Evolutionary conservation across 2,888 invertebrate genomes (phyloP), one percentile per base, ranked within the genome.

Genomic region (Limnephilus auricula): DNA sequence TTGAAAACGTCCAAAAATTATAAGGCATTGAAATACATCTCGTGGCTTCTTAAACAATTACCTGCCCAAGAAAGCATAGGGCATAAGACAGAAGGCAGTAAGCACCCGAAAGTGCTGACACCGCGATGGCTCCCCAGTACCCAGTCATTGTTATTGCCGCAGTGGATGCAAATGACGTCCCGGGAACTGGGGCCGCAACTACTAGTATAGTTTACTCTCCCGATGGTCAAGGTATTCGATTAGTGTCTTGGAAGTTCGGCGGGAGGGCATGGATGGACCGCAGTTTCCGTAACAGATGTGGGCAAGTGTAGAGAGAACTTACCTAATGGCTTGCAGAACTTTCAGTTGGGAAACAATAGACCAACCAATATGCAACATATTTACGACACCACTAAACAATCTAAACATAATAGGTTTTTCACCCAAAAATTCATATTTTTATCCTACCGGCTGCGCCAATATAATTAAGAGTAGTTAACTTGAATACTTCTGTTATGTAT

Each of bases 151-250:
- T 89, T 89, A 80, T 89, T 89, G 89, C 89, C 65, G 15, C 30
- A n/a, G 80, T 89, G 89, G 89, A 89, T 89, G 89, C 79, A 80
- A 89, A 45, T 89, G 45, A 40, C 31, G 80, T 79, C 80, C 79
- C 31, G 79, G 18, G 89, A 79, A 31, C n/a, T n/a, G 89, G 18
- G 89, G 80, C 40, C 32, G 45, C 80, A 31, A 87, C 37, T 30
- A 9, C 50, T 65, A 25, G 25, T 65, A 65, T 65, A 65, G 65
- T 65, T 65, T 87, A 32, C 25, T 87, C 65, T 34, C 32, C 32
- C 13, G 65, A 31, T 45, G 89, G 89, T 89, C 89, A 89, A 89
- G 80, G 89, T 80, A 89, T 79, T 40, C 89, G 65, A 78, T 78
- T 79, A 88, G 86, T 86, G 86, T 86, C 86, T 31, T 86, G n/a